Evolutionary conservation across 2,113 vertebrate genomes (phyloP), one percentile per base, ranked within the genome.

Genomic region (Corynorhinus townsendii): DNA sequence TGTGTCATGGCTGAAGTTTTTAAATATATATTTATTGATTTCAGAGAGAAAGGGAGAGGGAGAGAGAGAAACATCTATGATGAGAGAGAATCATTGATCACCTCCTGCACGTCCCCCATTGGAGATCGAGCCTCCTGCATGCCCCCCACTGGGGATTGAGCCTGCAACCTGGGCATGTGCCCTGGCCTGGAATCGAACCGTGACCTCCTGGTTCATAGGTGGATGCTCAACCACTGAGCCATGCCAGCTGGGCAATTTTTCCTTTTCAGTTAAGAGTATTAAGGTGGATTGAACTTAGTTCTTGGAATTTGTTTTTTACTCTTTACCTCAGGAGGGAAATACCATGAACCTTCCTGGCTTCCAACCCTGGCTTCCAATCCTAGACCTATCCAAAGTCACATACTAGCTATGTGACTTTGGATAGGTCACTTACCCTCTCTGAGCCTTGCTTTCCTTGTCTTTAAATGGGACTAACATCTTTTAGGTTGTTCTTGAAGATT

Each of bases 381-480:
- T 62, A 24, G 56, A 62, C 26, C 59, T 62, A 62, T 62, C 59
- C 59, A 62, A 62, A 62, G 0, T 77, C 64, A 62, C 24, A 33
- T 75, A 11, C 33, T 49, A 17, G 79, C 89, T 94, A 4, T 89
- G 91, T 93, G 75, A 72, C 45, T 47, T 91, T 80, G n/a, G 30
- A 22, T 45, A 33, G 24, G 30, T 89, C 91, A 52, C 49, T 80
- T 86, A 76, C 82, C 84, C 56, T 91, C 52, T 90, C 92, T 81
- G 75, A 93, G 71, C 84, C 52, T 64, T 68, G 35, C 76, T 64
- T 82, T 90, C 85, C 38, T 71, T 75, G 52, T 93, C 68, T 96
- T 49, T 91, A 59, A 73, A 24, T 69, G 83, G 59, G 68, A 76
- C 64, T 84, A 73, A 30, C 28, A 30, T 35, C 66, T 83, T 77